Conservation (phyloP, 2,113 vertebrate species). For the Hippolais icterina region DNA sequence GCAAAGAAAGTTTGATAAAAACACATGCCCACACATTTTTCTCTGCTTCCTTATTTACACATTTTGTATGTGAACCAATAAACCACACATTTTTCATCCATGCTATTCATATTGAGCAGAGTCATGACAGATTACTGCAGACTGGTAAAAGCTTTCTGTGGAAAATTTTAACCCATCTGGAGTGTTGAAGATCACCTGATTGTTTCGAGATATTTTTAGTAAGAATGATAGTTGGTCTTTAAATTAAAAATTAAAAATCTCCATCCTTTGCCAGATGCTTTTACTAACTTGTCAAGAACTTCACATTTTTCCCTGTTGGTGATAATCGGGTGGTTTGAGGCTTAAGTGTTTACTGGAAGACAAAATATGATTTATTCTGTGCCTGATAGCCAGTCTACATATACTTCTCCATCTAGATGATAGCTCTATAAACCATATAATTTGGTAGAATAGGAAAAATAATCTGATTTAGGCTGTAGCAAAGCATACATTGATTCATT, state of each 20-base stretch:
- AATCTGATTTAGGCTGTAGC: not conserved
- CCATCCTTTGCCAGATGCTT: not conserved
- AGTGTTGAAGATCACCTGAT: conserved; percentile 15
- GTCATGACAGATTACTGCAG: not conserved
- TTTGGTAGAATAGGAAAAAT: not conserved
- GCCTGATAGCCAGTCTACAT: not conserved
- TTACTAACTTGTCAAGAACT: not conserved
- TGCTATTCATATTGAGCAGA: not conserved
- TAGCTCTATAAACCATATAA: not conserved
- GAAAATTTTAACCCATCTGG: conserved; percentile 7
- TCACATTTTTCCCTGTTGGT: not conserved
- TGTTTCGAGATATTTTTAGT: conserved; percentile 28
- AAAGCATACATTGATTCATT: not conserved
- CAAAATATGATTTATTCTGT: not conserved
- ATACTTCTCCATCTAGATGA: not conserved
- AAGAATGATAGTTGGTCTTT: conserved; percentile 12
- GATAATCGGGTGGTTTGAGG: not conserved
- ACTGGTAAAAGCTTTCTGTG: not conserved
- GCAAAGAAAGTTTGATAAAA: not conserved
- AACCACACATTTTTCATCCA: not conserved
- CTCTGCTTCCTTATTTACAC: conserved; percentile 30
- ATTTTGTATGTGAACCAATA: not conserved
- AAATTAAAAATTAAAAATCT: conserved; percentile 44
- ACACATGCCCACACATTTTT: not conserved
- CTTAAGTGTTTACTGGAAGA: not conserved